Evolutionary conservation across 2,888 invertebrate species (phyloP).

Genomic region (Xiphydria camelus): DNA sequence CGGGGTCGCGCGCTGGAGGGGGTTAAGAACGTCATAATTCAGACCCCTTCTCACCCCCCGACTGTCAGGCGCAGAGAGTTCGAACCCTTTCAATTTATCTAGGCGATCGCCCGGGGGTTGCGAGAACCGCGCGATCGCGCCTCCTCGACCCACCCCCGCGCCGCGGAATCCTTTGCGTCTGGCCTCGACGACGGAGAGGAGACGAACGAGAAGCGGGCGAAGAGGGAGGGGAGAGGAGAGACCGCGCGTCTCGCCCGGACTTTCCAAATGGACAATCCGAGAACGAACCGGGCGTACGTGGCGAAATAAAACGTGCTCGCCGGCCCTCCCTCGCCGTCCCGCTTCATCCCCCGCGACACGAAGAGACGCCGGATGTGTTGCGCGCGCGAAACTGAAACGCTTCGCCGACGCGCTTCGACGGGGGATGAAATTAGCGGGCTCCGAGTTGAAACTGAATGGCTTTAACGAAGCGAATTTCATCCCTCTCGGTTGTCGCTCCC

Average conservation of each 20-base stretch:
- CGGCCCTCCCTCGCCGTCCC: not conserved
- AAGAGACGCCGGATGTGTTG: too few relatives aligned
- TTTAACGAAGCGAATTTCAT: constrained; percentile 29
- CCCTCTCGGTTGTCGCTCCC: not conserved
- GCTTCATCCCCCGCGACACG: too few relatives aligned
- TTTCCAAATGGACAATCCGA: not conserved
- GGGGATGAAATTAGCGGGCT: constrained; percentile 23
- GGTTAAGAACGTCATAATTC: not conserved
- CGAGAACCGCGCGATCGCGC: too few relatives aligned
- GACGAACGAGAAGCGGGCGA: not conserved
- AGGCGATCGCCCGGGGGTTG: too few relatives aligned
- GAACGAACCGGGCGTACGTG: not conserved
- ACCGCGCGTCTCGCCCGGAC: not conserved
- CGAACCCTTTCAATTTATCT: not conserved
- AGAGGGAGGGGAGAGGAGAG: too few relatives aligned
- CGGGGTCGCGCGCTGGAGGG: not conserved
- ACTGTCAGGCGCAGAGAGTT: not conserved
- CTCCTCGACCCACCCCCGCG: too few relatives aligned
- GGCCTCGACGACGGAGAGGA: too few relatives aligned
- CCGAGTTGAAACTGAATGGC: constrained; percentile 24
- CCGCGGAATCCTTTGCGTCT: too few relatives aligned
- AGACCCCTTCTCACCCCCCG: not conserved
- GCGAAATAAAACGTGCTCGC: not conserved
- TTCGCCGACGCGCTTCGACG: too few relatives aligned
- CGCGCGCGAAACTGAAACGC: too few relatives aligned